Evolutionary conservation across 2,797 vertebrate species (phyloP).

Genomic region (Bucorvus abyssinicus): DNA sequence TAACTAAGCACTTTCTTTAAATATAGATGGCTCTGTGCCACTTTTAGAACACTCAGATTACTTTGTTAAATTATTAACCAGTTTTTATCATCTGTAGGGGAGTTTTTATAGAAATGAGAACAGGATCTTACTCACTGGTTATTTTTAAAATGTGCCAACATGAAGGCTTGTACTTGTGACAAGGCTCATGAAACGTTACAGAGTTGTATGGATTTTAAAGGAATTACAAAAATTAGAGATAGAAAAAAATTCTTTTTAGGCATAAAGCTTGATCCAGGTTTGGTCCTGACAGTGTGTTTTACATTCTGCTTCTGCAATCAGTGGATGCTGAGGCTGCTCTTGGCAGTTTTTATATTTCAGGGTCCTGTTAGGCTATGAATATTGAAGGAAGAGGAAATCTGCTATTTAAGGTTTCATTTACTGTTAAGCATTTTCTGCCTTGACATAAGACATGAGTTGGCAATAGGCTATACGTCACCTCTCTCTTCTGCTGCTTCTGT

Average conservation of each 20-base stretch:
- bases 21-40: slow-evolving; percentile 14
- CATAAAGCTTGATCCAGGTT: neutral
- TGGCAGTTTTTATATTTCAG: neutral
- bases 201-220: slow-evolving; percentile 17
- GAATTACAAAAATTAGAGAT: neutral
- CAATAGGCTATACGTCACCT: neutral
- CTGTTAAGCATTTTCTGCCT: neutral
- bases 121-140: slow-evolving; percentile 61
- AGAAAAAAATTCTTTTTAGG: neutral
- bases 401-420: neutral
- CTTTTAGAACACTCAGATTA: slow-evolving; percentile 59
- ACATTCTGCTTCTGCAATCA: neutral
- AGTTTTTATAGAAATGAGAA: slow-evolving; percentile 64
- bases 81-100: slow-evolving; percentile 49
- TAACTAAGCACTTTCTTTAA: slow-evolving; percentile 52
- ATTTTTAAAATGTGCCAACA: slow-evolving; percentile 60
- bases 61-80: slow-evolving; percentile 70
- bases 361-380: neutral
- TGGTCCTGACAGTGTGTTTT: neutral
- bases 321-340: neutral
- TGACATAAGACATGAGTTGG: neutral
- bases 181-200: neutral
- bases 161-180: slow-evolving; percentile 50
- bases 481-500: neutral
- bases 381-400: neutral